phyloP scores from a whole-genome alignment of 2,113 vertebrate genomes.

The Syngnathus floridae region DNA sequence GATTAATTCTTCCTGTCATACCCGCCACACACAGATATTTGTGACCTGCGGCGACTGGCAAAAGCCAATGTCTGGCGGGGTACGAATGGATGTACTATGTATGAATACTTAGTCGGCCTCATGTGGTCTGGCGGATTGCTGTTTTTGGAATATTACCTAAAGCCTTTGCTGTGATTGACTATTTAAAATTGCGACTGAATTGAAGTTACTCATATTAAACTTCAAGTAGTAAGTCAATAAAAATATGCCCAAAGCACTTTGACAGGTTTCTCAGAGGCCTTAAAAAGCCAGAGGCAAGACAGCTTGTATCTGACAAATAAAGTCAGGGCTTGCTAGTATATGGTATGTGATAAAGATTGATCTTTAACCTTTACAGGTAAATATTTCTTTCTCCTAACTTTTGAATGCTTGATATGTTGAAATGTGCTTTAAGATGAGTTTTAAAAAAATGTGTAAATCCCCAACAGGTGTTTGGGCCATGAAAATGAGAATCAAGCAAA shows the following conservation, averaged over 20 bases:
- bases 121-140: slow-evolving; percentile 26
- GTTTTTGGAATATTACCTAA: neutral
- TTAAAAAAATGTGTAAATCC: too few relatives aligned
- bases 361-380: too few relatives aligned
- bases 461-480: too few relatives aligned
- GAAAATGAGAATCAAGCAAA: too few relatives aligned
- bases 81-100: neutral
- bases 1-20: slow-evolving; percentile 53
- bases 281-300: neutral
- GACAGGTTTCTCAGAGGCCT: neutral
- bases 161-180: neutral
- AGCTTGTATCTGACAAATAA: neutral
- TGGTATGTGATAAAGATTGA: too few relatives aligned
- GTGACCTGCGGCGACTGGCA: slow-evolving; percentile 49
- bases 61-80: slow-evolving; percentile 29
- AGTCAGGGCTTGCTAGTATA: neutral
- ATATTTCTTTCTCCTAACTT: too few relatives aligned
- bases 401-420: too few relatives aligned
- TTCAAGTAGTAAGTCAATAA: neutral
- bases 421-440: too few relatives aligned
- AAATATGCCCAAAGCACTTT: neutral
- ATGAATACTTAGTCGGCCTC: slow-evolving; percentile 13
- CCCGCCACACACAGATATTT: slow-evolving; percentile 48
- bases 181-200: neutral
- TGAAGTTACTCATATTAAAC: neutral